A percentile compares a stretch with the other conserved stretches of the same genome.
Evolutionary conservation across 2,113 vertebrate species (phyloP).

Genomic region (Peromyscus maniculatus): DNA sequence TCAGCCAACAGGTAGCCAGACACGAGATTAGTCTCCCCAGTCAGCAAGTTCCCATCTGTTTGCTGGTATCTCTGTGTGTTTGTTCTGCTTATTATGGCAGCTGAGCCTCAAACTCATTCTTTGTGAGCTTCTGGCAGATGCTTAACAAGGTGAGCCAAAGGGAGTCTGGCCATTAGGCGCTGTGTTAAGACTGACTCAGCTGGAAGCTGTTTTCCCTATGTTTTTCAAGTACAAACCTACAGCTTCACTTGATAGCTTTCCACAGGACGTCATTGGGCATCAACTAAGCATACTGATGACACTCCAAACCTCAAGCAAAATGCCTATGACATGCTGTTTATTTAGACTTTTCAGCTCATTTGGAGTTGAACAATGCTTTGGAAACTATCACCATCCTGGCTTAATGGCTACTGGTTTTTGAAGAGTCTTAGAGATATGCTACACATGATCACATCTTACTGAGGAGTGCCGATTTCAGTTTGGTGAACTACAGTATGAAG

Average conservation of each 20-base stretch:
- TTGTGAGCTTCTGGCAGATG: conserved; percentile 22
- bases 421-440: conserved; percentile 16
- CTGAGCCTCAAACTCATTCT: conserved; percentile 66
- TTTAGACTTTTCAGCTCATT: neutral
- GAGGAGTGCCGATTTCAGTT: neutral
- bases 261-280: neutral
- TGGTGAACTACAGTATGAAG: neutral
- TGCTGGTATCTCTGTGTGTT: conserved; percentile 47
- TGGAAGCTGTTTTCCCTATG: conserved; percentile 36
- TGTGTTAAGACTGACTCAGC: conserved; percentile 53
- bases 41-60: conserved; percentile 72
- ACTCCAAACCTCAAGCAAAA: conserved; percentile 45
- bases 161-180: conserved; percentile 42
- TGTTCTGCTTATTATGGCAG: conserved; percentile 56
- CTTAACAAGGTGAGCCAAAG: conserved; percentile 75
- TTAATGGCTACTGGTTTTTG: neutral
- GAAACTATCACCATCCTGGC: neutral
- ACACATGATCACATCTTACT: neutral
- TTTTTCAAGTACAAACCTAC: conserved; percentile 64
- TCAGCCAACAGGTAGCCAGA: conserved; percentile 71
- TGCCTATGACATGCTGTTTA: neutral
- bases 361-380: neutral
- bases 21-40: conserved; percentile 34
- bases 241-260: conserved; percentile 26
- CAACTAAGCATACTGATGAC: neutral